Evolutionary conservation across 1,140 invertebrate species (phyloP), one percentile per base, ranked within the genome.

Genomic region (Agrilus planipennis): DNA sequence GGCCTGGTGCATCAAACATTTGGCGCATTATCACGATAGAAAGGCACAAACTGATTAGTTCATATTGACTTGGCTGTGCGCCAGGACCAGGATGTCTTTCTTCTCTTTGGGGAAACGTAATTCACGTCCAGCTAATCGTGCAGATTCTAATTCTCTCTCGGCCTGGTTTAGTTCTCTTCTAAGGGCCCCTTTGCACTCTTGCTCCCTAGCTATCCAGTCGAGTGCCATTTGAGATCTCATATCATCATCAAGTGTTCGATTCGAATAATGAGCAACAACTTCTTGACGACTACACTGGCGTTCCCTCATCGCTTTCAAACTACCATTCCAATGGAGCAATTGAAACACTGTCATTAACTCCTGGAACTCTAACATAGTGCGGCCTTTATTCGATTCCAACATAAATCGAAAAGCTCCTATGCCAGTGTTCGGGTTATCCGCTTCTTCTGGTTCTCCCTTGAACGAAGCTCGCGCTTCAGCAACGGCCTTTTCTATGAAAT

Each of bases 331-430:
- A 63, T 94, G 90, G 2, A 95, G 70, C 30, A 95, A 69, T 64
- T 94, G 89, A 63, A 95, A 94, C 3, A 94, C 89, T 1, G 89
- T 95, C 90, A 94, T 94, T 46, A 95, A 67, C 63, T 94, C 90
- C 64, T 94, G 89, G 65, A 94, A 95, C 61, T 95, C 89, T 27
- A 95, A 70, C 89, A 94, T 93, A 12, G 89, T 93, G 31, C 88
- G 75, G 0, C 88, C 88, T 54, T 86, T 86, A 65, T 92, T 92
- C 32, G 87, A 80, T 63, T 94, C 88, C 47, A 94, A 67, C 89
- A 94, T 94, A 59, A 92, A 93, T 52, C 88, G 80, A 65, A 92
- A 95, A 10, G 89, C 90, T 7, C 86, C 89, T 39, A 93, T 90
- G 11, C 89, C 89, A 7, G 80, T 82, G 49, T 81, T 84, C 5